Evolutionary conservation across 2,113 vertebrate species (phyloP).

Genomic region (Mirza zaza): DNA sequence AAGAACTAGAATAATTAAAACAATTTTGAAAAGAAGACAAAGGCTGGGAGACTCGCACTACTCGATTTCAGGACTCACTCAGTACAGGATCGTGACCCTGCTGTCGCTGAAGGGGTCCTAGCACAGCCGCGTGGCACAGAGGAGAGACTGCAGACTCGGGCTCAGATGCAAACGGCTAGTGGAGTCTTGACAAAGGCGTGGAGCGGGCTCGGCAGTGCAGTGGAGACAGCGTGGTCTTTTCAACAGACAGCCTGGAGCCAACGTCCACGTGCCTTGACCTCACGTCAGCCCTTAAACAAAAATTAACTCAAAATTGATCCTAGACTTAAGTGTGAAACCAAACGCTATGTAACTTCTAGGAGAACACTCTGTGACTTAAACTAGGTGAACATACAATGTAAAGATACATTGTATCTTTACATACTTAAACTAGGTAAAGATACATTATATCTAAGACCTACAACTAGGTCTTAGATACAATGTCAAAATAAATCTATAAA

Average conservation of each 20-base stretch:
- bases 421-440: not conserved
- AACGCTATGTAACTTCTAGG: not conserved
- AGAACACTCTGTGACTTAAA: not conserved
- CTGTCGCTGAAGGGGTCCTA: too few relatives aligned
- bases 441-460: too few relatives aligned
- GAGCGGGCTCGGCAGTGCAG: too few relatives aligned
- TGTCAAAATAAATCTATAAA: not conserved
- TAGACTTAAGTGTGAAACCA: not conserved
- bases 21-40: not conserved
- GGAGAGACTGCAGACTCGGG: not conserved
- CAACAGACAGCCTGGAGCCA: not conserved
- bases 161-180: fast-evolving
- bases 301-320: not conserved
- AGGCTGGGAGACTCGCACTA: not conserved
- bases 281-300: not conserved
- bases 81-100: fast-evolving
- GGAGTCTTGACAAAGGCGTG: not conserved
- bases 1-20: not conserved
- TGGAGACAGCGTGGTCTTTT: not conserved
- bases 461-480: not conserved
- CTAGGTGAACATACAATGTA: not conserved
- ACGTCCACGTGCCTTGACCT: not conserved
- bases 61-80: not conserved
- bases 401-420: too few relatives aligned
- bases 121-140: fast-evolving